Evolutionary conservation across 2,888 invertebrate species (phyloP).

Genomic region (Mayetiola destructor): DNA sequence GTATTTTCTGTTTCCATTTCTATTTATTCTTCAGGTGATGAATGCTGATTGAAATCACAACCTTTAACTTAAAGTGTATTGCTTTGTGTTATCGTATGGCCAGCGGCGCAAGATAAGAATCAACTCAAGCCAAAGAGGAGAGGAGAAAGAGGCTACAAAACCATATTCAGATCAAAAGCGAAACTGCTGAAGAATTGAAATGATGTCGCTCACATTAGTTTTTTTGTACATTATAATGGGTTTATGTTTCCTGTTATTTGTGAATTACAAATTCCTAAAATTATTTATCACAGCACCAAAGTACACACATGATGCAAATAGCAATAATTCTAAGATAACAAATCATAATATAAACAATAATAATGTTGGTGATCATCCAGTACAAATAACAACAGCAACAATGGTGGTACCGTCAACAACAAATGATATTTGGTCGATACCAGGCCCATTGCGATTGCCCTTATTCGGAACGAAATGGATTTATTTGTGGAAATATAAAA

Average conservation of each 20-base stretch:
- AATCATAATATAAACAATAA: conserved; percentile 10
- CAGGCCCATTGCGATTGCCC: conserved; percentile 60
- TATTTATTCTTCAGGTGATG: too few species aligned
- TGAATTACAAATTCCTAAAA: conserved; percentile 14
- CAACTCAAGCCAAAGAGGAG: too few species aligned
- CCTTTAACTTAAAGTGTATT: too few species aligned
- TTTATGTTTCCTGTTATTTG: neutral
- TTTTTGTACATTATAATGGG: neutral
- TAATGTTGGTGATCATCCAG: neutral
- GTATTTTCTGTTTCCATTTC: too few species aligned
- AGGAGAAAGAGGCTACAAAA: too few species aligned
- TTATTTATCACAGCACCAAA: neutral
- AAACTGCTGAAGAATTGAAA: neutral
- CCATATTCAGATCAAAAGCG: too few species aligned
- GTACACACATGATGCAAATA: neutral
- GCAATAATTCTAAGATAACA: conserved; percentile 10
- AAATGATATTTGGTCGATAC: conserved; percentile 38
- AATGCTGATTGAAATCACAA: too few species aligned
- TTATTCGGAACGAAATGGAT: conserved; percentile 70
- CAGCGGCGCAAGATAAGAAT: too few species aligned
- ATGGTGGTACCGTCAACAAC: neutral
- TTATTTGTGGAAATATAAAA: conserved; percentile 51
- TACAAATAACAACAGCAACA: neutral
- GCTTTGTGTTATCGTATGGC: too few species aligned
- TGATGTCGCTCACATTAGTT: conserved; percentile 43